These are phyloP conservation scores for Drosophila pseudotakahashii DNA, from an alignment of 2,888 invertebrate species.

Conservation along the genomic window DNA sequence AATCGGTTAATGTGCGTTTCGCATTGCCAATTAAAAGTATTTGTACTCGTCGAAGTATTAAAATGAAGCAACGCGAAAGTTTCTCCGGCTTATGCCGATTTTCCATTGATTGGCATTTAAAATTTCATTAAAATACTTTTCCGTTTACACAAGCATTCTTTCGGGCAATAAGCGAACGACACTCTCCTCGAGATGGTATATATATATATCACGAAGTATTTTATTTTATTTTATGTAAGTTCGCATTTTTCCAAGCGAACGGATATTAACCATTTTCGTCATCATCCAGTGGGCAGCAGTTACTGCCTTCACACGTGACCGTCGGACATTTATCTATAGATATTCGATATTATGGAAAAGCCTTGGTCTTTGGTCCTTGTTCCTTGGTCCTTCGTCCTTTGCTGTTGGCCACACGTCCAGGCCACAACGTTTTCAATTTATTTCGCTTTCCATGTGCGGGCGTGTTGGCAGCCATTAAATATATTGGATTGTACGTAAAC, in stretches of 20 bases:
- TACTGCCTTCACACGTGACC: conserved; percentile 28
- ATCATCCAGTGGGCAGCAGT: conserved; percentile 39
- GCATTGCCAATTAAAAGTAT: conserved; percentile 41
- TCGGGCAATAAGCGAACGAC: conserved; percentile 10
- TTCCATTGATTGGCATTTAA: conserved; percentile 39
- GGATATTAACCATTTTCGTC: conserved; percentile 50
- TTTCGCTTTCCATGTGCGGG: conserved; percentile 28
- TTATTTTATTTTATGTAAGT: conserved; percentile 16
- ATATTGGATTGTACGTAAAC: conserved; percentile 36
- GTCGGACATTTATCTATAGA: conserved; percentile 42
- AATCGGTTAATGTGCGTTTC: conserved; percentile 34
- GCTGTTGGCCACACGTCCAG: conserved; percentile 22
- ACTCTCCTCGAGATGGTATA: conserved; percentile 3
- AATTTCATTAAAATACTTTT: conserved; percentile 48
- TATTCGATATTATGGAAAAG: conserved; percentile 10
- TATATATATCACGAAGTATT: too few species aligned
- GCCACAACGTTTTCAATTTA: conserved; percentile 40
- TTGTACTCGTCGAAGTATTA: conserved; percentile 12
- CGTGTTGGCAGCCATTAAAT: conserved; percentile 29
- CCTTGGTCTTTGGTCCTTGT: conserved; percentile 7
- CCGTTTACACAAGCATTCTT: conserved; percentile 17
- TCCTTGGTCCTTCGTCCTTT: conserved; percentile 10
- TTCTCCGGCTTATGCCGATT: conserved; percentile 21
- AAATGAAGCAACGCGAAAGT: background rate
- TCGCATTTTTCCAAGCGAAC: conserved; percentile 3